Evolutionary conservation across 1,140 invertebrate genomes (phyloP).

Genomic region (Antheraea pernyi): DNA sequence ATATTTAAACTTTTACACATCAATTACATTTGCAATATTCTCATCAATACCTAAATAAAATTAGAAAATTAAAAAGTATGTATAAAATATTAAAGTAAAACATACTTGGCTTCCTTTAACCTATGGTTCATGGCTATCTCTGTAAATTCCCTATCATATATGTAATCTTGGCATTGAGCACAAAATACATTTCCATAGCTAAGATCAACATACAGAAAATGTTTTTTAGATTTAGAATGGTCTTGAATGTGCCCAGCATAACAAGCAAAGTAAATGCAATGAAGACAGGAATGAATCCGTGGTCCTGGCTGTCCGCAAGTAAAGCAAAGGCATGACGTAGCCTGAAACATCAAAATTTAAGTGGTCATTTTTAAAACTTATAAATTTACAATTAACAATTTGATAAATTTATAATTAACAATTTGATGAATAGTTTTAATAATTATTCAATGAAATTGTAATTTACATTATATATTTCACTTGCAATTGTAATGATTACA

Average conservation of each 20-base stretch:
- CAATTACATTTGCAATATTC: too few species aligned
- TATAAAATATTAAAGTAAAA: constrained; percentile 19
- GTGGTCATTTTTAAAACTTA: too few species aligned
- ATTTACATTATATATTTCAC: too few species aligned
- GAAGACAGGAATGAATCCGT: constrained; percentile 92
- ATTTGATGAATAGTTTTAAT: too few species aligned
- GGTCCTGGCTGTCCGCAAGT: constrained; percentile 87
- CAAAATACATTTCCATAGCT: constrained; percentile 95
- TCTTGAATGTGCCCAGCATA: constrained; percentile 91
- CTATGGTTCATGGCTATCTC: constrained; percentile 80
- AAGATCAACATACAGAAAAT: constrained; percentile 92
- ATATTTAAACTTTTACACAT: too few species aligned
- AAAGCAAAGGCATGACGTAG: constrained; percentile 87
- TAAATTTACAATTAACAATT: too few species aligned
- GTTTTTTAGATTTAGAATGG: constrained; percentile 89
- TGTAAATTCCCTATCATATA: constrained; percentile 88
- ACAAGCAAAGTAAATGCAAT: constrained; percentile 96
- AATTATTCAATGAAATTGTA: too few species aligned
- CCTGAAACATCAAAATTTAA: constrained; percentile 69
- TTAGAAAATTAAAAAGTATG: not conserved
- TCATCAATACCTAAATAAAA: too few species aligned
- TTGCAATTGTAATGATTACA: too few species aligned
- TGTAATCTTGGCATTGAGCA: constrained; percentile 94
- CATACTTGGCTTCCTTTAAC: constrained; percentile 81
- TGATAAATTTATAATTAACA: too few species aligned